Base-by-base conservation (phyloP, 2,113 vertebrate genomes). In the Uria lomvia region DNA sequence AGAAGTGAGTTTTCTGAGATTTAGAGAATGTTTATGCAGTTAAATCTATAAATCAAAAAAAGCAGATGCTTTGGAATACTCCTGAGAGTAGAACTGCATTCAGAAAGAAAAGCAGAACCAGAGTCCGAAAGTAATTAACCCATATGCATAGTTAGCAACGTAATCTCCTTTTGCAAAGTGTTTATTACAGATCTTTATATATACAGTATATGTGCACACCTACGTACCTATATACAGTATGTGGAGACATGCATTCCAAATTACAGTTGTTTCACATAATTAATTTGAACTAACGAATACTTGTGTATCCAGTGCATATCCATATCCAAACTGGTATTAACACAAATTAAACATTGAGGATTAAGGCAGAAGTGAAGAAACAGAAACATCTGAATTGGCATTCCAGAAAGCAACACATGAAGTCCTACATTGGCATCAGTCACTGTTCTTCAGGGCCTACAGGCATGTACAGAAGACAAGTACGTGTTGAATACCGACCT, bases 401-500 rank as follows among this genome's bases (percentile, higher is more conserved):
- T 56, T 88, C 70, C 87, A 95, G 79, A 47, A 68, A 78, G 88
- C 90, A 90, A 84, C 62, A 75, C 30, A 22, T 14, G 43, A 73
- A 82, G 83, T 55, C 62, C 1, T 18, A 27, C 45, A 27, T 3
- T 42, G 60, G 38, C 70, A 84, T 45, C 62, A 80, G 50, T 76
- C 26, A 67, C 16, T 26, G 79, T 52, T 86, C 89, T 55, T 95
- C 90, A 96, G 63, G 81, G 59, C 59, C 91, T 80, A 86, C 70
- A 91, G 53, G 58, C 73, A 62, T 21, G 53, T 45, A 93, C 52
- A 75, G 94, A 95, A 16, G 81, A 43, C 74, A 97, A 95, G 72
- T 27, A 92, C 26, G 74, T 23, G 76, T 56, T 82, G 76, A 91
- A 84, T 56, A 96, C 82, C 6, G 80, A 99, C 99, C 99, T 99